Percentiles rank a stretch among this genome's conserved stretches.
These are phyloP conservation scores for Penaeus vannamei DNA, from an alignment of 1,140 invertebrate genomes.

Conservation along the genomic window DNA sequence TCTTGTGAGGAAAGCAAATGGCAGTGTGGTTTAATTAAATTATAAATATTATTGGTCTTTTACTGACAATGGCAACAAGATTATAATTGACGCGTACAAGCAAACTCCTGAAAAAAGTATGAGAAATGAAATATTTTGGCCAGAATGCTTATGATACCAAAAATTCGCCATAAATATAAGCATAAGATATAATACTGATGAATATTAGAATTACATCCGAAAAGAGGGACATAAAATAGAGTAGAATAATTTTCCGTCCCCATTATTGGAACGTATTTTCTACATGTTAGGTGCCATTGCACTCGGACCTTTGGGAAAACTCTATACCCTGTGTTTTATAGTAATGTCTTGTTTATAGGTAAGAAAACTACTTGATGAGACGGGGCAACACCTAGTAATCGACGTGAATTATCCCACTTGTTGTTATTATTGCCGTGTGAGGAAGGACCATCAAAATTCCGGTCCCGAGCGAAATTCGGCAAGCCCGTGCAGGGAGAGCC, in stretches of 20 bases:
- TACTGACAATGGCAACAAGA: constrained; percentile 49
- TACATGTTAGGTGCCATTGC: constrained; percentile 66
- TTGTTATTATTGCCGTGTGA: constrained; percentile 50
- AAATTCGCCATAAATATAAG: background rate
- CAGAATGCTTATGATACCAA: no score
- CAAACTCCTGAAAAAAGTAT: constrained; percentile 33
- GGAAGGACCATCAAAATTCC: constrained; percentile 66
- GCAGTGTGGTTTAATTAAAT: background rate
- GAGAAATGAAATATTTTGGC: background rate
- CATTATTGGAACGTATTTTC: constrained; percentile 63
- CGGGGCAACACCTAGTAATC: constrained; percentile 19
- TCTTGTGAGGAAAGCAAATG: background rate
- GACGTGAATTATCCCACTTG: constrained; percentile 8
- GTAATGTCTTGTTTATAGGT: constrained; percentile 53
- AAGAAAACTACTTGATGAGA: constrained; percentile 5
- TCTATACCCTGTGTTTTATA: constrained; percentile 48
- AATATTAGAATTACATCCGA: background rate
- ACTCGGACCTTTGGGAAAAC: constrained; percentile 35
- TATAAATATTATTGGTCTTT: constrained; percentile 28
- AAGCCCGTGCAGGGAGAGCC: constrained; percentile 66
- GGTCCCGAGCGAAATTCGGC: constrained; percentile 67
- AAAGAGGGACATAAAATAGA: background rate
- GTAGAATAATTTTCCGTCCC: background rate
- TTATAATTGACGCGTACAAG: background rate
- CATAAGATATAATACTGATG: background rate